Evolutionary conservation across 2,888 invertebrate genomes (phyloP).

Genomic region (Polietes domitor): DNA sequence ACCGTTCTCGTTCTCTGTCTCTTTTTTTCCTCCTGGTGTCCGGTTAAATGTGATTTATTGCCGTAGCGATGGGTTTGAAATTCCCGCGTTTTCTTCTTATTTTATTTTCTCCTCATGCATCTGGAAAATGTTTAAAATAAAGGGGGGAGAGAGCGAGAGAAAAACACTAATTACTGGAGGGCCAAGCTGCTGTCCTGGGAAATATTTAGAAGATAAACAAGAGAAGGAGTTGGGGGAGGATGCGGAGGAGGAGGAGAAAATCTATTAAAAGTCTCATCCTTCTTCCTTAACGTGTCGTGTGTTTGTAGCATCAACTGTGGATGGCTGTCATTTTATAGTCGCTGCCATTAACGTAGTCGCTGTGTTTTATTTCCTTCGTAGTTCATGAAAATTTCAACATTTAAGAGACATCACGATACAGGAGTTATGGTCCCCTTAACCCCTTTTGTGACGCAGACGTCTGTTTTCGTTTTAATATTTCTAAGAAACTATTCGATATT

Average conservation of each 20-base stretch:
- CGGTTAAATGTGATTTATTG: conserved; percentile 57
- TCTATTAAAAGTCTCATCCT: conserved; percentile 27
- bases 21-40: not conserved
- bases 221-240: too few species aligned
- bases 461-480: too few species aligned
- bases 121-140: not conserved
- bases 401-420: not conserved
- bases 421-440: conserved; percentile 14
- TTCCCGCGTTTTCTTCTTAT: not conserved
- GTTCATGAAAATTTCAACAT: conserved; percentile 8
- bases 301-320: not conserved
- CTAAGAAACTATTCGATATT: too few species aligned
- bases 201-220: conserved; percentile 15
- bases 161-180: conserved; percentile 27
- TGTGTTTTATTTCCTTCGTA: conserved; percentile 1
- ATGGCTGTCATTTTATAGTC: conserved; percentile 10
- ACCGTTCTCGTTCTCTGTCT: not conserved
- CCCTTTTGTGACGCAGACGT: too few species aligned
- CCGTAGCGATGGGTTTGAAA: conserved; percentile 40
- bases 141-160: conserved; percentile 7
- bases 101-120: not conserved
- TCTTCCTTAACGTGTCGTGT: not conserved
- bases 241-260: not conserved
- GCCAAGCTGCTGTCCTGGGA: conserved; percentile 8
- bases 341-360: not conserved